These are phyloP conservation scores for Spodoptera picta DNA, from an alignment of 2,888 invertebrate species.

Conservation along the genomic window DNA sequence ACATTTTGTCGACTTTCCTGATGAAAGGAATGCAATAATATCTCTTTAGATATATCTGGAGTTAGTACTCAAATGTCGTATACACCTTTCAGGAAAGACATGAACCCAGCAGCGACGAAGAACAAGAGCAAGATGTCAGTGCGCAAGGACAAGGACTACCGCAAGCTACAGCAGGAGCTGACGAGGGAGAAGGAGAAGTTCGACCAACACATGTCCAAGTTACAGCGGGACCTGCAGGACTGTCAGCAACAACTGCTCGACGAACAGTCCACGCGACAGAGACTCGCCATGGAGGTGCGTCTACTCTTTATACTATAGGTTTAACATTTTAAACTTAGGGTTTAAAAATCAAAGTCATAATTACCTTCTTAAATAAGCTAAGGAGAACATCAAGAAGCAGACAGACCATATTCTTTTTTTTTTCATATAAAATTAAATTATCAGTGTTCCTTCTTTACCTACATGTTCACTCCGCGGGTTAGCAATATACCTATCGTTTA, in stretches of 20 bases:
- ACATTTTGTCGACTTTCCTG: no score
- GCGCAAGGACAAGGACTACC: constrained; percentile 98
- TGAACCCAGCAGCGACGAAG: constrained; percentile 92
- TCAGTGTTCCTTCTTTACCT: no score
- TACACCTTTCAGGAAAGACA: constrained; percentile 79
- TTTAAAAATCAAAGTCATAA: no score
- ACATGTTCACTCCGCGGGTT: no score
- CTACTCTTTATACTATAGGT: neutral
- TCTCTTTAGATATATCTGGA: no score
- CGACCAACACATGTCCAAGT: constrained; percentile 94
- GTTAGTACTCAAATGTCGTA: neutral
- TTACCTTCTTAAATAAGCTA: no score
- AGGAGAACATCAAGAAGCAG: no score
- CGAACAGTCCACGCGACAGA: constrained; percentile 92
- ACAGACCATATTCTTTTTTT: no score
- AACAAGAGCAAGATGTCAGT: constrained; percentile 94
- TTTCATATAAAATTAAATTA: no score
- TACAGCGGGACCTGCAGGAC: constrained; percentile 96
- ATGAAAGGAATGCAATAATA: no score
- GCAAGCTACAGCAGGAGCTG: constrained; percentile 97
- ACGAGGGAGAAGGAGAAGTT: constrained; percentile 98
- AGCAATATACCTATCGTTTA: no score
- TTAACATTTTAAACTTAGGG: no score
- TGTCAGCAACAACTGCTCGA: constrained; percentile 92
- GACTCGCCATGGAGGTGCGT: constrained; percentile 95